Percentiles rank a stretch among this genome's conserved stretches.
Conservation (phyloP, 2,797 vertebrate genomes). For the Halcyon leucocephala region DNA sequence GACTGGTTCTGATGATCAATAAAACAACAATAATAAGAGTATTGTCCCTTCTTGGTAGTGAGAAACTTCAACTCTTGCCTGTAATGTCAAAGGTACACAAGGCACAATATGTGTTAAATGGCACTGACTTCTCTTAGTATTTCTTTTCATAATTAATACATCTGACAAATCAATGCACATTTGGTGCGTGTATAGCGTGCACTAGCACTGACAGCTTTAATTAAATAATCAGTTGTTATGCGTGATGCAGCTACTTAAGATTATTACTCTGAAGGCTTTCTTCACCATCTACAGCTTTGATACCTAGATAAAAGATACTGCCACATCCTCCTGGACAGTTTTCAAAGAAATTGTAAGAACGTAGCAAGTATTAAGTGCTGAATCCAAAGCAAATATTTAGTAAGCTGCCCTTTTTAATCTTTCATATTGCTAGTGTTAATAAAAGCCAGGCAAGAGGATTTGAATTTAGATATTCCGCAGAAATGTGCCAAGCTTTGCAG, state of each 20-base stretch:
- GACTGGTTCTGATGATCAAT: not conserved
- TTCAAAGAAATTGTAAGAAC: constrained; percentile 20
- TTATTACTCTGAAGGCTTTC: constrained; percentile 18
- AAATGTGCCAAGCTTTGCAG: constrained; percentile 8
- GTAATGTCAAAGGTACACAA: not conserved
- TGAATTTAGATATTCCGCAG: constrained; percentile 13
- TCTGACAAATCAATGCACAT: not conserved
- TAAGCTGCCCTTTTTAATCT: constrained; percentile 35
- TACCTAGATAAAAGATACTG: not conserved
- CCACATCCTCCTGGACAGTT: constrained; percentile 4
- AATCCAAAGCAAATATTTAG: constrained; percentile 55
- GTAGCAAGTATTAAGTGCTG: constrained; percentile 9
- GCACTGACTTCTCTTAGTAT: not conserved
- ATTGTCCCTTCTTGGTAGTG: not conserved
- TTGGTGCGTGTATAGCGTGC: not conserved
- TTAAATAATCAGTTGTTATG: constrained; percentile 18
- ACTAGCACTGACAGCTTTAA: constrained; percentile 3
- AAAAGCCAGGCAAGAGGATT: constrained; percentile 6
- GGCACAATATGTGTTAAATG: not conserved
- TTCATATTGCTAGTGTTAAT: constrained; percentile 19
- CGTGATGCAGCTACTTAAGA: not conserved
- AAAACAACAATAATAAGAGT: not conserved
- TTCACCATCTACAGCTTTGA: not conserved
- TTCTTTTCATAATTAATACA: constrained; percentile 15
- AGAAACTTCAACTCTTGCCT: not conserved